Conservation (phyloP, 2,888 invertebrate genomes). For the Anodontia alba region DNA sequence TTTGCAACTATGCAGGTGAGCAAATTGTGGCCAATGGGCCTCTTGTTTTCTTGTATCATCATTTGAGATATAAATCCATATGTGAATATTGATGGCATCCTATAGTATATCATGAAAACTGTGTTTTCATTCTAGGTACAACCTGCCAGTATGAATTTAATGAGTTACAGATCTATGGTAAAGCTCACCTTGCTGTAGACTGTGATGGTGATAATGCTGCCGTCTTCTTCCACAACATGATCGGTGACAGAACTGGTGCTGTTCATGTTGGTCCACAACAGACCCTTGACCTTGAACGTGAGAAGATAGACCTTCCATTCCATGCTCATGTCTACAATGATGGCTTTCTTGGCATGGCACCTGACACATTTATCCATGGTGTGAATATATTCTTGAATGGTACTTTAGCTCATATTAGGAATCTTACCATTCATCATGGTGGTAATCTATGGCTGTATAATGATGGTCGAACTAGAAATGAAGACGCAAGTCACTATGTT, state of each 20-base stretch:
- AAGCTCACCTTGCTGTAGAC: conserved; percentile 73
- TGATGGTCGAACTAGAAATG: conserved; percentile 63
- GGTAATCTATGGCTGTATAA: conserved; percentile 72
- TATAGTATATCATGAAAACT: too few species aligned
- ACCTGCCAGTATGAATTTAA: conserved; percentile 64
- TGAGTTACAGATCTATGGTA: conserved; percentile 77
- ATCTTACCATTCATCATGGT: conserved; percentile 73
- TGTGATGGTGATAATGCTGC: conserved; percentile 59
- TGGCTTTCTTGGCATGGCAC: conserved; percentile 73
- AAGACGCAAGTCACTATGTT: conserved; percentile 64
- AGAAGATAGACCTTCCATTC: conserved; percentile 75
- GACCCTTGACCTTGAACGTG: conserved; percentile 68
- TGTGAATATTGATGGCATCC: too few species aligned
- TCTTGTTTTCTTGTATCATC: too few species aligned
- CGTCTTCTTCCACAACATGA: conserved; percentile 73
- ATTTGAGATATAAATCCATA: too few species aligned
- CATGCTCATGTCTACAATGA: conserved; percentile 73
- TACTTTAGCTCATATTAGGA: conserved; percentile 69
- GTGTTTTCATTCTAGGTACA: neutral
- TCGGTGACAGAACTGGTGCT: conserved; percentile 75
- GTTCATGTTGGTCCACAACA: conserved; percentile 72
- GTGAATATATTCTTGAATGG: conserved; percentile 75
- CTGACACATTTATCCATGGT: conserved; percentile 71
- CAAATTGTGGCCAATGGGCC: too few species aligned
- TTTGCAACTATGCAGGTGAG: too few species aligned